A percentile compares a stretch with the other conserved stretches of the same genome.
These are phyloP conservation scores for Leucoma salicis DNA, from an alignment of 2,888 invertebrate species.

Conservation along the genomic window DNA sequence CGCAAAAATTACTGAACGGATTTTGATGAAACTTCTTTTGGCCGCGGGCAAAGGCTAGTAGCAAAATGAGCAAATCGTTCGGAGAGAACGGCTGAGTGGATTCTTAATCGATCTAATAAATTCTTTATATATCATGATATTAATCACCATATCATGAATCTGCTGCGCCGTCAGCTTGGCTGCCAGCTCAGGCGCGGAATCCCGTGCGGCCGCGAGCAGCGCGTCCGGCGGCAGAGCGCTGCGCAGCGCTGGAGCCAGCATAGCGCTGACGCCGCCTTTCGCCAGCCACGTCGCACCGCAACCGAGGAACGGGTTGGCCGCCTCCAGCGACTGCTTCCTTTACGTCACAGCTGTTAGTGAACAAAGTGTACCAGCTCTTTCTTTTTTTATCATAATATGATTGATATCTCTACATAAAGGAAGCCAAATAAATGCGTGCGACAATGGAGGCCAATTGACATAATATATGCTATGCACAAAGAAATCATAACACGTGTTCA, in stretches of 20 bases:
- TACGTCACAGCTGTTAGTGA: slow-evolving; percentile 59
- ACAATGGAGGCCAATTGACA: too few relatives aligned
- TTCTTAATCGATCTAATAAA: too few relatives aligned
- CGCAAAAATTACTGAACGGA: too few relatives aligned
- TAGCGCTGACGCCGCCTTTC: slow-evolving; percentile 68
- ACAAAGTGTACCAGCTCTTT: slow-evolving; percentile 41
- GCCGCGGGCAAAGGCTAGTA: too few relatives aligned
- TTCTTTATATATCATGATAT: too few relatives aligned
- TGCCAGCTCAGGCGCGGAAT: slow-evolving; percentile 92
- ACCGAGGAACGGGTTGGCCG: slow-evolving; percentile 82
- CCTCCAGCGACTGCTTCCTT: slow-evolving; percentile 85
- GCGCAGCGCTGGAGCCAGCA: slow-evolving; percentile 80
- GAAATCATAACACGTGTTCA: too few relatives aligned
- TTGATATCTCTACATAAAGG: too few relatives aligned
- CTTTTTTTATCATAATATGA: slow-evolving; percentile 29
- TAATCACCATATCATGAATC: slow-evolving; percentile 91
- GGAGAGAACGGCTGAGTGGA: too few relatives aligned
- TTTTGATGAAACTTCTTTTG: too few relatives aligned
- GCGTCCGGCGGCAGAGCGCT: slow-evolving; percentile 86
- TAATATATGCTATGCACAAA: too few relatives aligned
- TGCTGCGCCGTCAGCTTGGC: slow-evolving; percentile 85
- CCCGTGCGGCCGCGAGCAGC: slow-evolving; percentile 93
- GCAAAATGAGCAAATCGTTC: too few relatives aligned
- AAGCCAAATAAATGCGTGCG: too few relatives aligned
- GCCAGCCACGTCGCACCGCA: slow-evolving; percentile 74